Conservation (phyloP, 2,113 vertebrate species). For the Pitta sordida region DNA sequence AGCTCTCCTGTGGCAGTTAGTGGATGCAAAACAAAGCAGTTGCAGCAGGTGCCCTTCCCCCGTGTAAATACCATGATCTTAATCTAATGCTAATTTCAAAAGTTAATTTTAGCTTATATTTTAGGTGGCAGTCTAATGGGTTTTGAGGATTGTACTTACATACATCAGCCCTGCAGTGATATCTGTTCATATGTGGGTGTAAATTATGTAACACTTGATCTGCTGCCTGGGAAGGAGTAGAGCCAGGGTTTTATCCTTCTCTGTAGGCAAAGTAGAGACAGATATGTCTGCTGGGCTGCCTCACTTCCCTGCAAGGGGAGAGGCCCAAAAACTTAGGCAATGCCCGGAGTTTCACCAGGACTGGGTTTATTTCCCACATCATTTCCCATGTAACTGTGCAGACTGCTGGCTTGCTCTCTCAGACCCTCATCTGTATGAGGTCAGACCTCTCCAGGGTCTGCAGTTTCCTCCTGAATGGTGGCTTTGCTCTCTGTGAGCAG, state of each 20-base stretch:
- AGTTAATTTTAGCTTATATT: slow-evolving; percentile 11
- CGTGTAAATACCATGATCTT: background rate
- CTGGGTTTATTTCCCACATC: background rate
- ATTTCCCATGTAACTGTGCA: background rate
- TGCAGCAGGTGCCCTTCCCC: background rate
- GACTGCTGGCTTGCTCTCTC: background rate
- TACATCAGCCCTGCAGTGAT: background rate
- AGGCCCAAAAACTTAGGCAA: background rate
- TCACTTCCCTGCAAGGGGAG: background rate
- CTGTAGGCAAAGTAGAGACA: background rate
- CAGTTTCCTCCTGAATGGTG: background rate
- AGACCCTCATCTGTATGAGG: background rate
- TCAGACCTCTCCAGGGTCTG: background rate
- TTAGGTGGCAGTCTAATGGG: slow-evolving; percentile 43
- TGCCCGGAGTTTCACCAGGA: background rate
- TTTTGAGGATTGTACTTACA: background rate
- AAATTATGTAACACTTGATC: background rate
- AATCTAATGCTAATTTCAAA: background rate
- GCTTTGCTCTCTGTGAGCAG: background rate
- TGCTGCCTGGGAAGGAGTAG: background rate
- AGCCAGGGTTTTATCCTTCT: background rate
- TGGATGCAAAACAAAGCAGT: background rate
- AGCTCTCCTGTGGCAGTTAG: background rate
- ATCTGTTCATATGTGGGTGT: background rate
- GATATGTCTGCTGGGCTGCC: background rate